phyloP scores from a whole-genome alignment of 1,140 invertebrate species.

The Drosophila melanica region DNA sequence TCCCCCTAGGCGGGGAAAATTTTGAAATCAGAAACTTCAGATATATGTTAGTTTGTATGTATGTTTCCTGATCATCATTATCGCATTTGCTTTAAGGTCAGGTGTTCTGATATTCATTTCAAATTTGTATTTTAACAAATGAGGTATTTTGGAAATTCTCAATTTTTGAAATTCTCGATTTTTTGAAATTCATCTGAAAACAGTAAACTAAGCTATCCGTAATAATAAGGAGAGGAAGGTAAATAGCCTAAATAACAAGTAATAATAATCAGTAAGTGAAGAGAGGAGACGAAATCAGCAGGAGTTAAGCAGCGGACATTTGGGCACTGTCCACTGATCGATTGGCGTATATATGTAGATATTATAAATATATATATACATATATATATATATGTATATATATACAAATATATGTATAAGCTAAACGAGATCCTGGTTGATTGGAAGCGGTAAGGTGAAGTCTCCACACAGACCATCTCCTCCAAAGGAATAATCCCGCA shows the following conservation, averaged over 20 bases:
- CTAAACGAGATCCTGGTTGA: background rate
- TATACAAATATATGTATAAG: background rate
- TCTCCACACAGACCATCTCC: no score
- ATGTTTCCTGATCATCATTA: constrained; percentile 1
- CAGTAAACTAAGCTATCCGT: constrained; percentile 27
- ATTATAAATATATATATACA: background rate
- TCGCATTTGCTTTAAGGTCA: constrained; percentile 28
- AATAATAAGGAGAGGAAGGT: constrained; percentile 17
- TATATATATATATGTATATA: background rate
- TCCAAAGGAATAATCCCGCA: no score
- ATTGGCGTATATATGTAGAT: no score
- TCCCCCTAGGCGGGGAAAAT: no score
- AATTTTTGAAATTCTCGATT: constrained; percentile 38
- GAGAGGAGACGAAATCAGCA: background rate
- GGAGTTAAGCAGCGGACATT: background rate
- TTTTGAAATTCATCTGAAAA: constrained; percentile 24
- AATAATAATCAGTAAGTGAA: background rate
- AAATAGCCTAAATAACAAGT: background rate
- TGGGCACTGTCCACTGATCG: background rate
- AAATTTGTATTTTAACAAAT: constrained; percentile 41
- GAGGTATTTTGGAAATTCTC: constrained; percentile 33
- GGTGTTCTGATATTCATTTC: constrained; percentile 21
- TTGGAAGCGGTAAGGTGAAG: background rate
- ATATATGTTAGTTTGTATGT: background rate
- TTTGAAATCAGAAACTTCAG: background rate